Percentiles rank a stretch among this genome's conserved stretches.
Conservation (phyloP, 2,113 vertebrate genomes). For the Eurypyga helias region DNA sequence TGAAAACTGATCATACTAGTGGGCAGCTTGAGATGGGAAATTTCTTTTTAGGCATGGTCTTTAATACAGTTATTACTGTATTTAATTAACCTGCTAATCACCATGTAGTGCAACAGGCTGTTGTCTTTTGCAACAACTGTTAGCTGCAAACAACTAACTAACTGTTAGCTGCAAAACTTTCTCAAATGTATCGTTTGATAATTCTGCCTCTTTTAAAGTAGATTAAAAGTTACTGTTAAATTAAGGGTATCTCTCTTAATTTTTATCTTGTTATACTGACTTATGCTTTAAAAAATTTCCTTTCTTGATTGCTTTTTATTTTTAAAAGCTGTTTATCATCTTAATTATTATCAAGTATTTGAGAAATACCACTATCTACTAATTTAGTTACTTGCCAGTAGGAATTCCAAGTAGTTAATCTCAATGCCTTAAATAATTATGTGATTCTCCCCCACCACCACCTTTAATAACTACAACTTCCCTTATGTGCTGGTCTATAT, state of each 20-base stretch:
- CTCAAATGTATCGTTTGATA: not conserved
- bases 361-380: not conserved
- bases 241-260: not conserved
- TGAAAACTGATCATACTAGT: not conserved
- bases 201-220: not conserved
- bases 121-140: too few relatives aligned
- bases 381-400: not conserved
- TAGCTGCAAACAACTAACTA: not conserved
- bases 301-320: not conserved
- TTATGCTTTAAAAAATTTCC: not conserved
- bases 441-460: rapidly evolving
- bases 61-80: not conserved
- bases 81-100: not conserved
- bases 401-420: not conserved
- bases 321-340: not conserved
- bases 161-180: not conserved
- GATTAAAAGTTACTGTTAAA: not conserved
- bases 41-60: not conserved
- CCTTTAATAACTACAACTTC: not conserved
- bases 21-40: not conserved
- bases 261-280: not conserved
- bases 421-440: not conserved
- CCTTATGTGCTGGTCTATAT: not conserved
- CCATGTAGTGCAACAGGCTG: not conserved
- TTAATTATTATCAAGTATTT: not conserved